Base-by-base conservation (phyloP, 92 coral and sea anemone genomes). In the Palythoa heliodiscus region DNA sequence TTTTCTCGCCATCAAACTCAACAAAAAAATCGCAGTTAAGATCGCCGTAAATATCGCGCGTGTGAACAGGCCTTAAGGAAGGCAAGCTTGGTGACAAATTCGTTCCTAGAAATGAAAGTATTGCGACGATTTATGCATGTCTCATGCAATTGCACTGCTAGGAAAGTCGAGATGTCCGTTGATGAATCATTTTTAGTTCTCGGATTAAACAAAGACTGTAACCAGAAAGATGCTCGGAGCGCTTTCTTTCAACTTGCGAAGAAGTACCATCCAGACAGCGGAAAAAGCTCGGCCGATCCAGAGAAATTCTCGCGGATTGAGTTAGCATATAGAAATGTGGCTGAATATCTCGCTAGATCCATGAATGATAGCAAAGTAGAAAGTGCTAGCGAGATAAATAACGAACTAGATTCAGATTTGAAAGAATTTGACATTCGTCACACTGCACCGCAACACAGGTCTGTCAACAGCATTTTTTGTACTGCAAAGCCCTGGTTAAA, bases 391-490 rank as follows among this genome's bases (percentile, higher is more conserved):
- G 84, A 17, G 38, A 12, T 9, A 13, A 20, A 60, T 40, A 52
- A 38, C 0, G 83, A 78, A 17, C 13, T 17, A 24, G 84, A 80
- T 64, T 23, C 9, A n/a, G 73, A 63, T 39, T 80, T 64, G 73
- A 80, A 68, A 47, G 74, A 80, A 47, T 80, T 80, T 66, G 84
- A 80, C 73, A 80, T 80, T 22, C 73, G 84, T 53, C 84, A 80
- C 73, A 80, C 84, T 17, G 84, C 84, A 39, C 84, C 84, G 19
- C 84, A 80, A 52, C 84, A 80, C 73, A 80, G 84, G 84, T 80
- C 40, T 11, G 74, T 60, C 24, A n/a, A n/a, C 20, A 8, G 5
- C 0, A 43, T 8, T 43, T 43, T 43, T 43, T 8, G 3, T 43
- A 43, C 50, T 3, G 50, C n/a, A n/a, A n/a, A n/a, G n/a, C n/a